A percentile compares a stretch with the other conserved stretches of the same genome.
phyloP scores from a whole-genome alignment of 2,113 vertebrate genomes.

The Pituophis catenifer region DNA sequence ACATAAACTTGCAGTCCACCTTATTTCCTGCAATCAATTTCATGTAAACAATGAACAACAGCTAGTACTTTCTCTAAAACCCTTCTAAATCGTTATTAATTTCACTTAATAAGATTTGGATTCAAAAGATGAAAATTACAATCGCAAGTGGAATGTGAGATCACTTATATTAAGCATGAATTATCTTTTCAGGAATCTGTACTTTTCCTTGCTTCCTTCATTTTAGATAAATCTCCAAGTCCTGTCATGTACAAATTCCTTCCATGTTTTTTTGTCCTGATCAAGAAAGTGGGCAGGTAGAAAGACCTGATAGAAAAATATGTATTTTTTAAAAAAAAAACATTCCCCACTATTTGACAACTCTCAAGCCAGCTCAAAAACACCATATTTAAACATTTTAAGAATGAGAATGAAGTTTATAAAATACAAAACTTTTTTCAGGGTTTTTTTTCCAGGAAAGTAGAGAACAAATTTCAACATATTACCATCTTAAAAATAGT shows the following conservation, averaged over 20 bases:
- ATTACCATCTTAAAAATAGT: not conserved
- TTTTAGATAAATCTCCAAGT: not conserved
- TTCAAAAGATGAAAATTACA: not conserved
- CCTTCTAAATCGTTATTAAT: not conserved
- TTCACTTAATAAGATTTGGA: not conserved
- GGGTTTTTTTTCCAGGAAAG: rapidly evolving
- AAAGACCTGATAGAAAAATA: not conserved
- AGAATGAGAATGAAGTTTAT: not conserved
- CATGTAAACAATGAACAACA: not conserved
- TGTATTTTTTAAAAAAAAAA: not conserved
- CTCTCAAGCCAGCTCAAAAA: not conserved
- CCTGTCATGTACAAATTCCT: not conserved
- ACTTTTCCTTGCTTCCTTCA: not conserved
- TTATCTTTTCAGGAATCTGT: not conserved
- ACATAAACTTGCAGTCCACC: not conserved
- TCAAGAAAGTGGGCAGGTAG: not conserved
- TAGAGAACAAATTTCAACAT: not conserved
- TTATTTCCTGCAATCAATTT: not conserved
- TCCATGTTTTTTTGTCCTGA: not conserved
- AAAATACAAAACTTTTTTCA: not conserved
- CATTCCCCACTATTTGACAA: not conserved
- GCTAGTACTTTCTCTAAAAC: not conserved
- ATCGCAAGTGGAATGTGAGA: not conserved
- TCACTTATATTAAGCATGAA: not conserved
- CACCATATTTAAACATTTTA: not conserved